Evolutionary conservation across 2,888 invertebrate species (phyloP).

Genomic region (Helicoverpa assulta): DNA sequence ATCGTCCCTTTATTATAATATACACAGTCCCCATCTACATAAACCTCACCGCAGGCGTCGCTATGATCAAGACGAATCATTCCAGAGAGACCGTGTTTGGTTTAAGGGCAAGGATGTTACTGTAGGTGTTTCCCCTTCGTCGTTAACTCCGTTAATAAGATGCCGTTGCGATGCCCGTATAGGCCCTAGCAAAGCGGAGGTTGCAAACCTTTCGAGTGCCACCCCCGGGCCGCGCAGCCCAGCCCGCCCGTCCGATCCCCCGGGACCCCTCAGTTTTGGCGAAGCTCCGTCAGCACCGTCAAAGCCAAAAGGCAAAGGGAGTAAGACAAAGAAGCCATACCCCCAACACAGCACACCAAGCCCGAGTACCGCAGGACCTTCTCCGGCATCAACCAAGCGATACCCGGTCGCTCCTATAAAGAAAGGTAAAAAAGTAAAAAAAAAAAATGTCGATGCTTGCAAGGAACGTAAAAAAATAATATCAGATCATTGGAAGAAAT

Average conservation of each 20-base stretch:
- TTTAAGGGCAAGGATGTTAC: conserved; percentile 35
- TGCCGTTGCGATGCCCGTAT: conserved; percentile 34
- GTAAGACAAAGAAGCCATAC: not conserved
- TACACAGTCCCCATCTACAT: not conserved
- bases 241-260: not conserved
- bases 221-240: not conserved
- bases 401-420: conserved; percentile 1
- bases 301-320: not conserved
- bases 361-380: not conserved
- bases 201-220: not conserved
- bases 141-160: conserved; percentile 23
- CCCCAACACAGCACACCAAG: conserved; percentile 4
- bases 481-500: conserved; percentile 14
- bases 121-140: conserved; percentile 49
- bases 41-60: not conserved
- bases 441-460: not conserved
- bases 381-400: conserved; percentile 1
- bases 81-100: not conserved
- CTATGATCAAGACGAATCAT: not conserved
- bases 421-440: not conserved
- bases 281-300: not conserved
- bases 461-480: conserved; percentile 1
- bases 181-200: conserved; percentile 13
- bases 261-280: not conserved
- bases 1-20: conserved; percentile 32